Percentiles rank a stretch among this genome's conserved stretches.
Evolutionary conservation across 2,113 vertebrate genomes (phyloP).

Genomic region (Gavia stellata): DNA sequence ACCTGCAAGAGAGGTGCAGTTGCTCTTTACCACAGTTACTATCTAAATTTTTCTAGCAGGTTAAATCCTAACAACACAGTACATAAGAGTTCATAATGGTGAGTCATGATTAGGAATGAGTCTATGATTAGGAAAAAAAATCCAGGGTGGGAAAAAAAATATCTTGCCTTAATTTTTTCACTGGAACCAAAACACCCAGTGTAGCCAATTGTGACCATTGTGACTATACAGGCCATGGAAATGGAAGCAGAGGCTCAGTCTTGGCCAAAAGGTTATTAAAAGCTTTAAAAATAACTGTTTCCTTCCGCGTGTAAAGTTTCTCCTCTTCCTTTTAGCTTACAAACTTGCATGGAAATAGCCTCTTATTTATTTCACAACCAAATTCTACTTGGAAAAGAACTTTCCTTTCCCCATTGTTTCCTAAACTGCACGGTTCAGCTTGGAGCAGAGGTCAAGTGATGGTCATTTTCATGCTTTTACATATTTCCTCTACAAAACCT

Average conservation of each 20-base stretch:
- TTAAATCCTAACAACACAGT: background rate
- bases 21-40: background rate
- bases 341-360: background rate
- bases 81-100: background rate
- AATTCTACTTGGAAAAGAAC: background rate
- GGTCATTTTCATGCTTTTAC: background rate
- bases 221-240: background rate
- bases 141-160: background rate
- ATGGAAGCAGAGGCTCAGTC: background rate
- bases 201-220: background rate
- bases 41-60: background rate
- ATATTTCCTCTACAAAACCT: background rate
- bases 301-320: background rate
- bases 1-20: background rate
- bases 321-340: background rate
- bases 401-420: background rate
- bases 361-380: background rate
- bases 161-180: background rate
- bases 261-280: background rate
- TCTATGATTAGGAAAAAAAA: background rate
- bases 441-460: background rate
- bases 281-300: background rate
- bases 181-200: fast-evolving
- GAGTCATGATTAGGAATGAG: background rate
- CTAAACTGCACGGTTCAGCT: background rate